Evolutionary conservation across 1,140 invertebrate genomes (phyloP).

Genomic region (Tribolium castaneum): DNA sequence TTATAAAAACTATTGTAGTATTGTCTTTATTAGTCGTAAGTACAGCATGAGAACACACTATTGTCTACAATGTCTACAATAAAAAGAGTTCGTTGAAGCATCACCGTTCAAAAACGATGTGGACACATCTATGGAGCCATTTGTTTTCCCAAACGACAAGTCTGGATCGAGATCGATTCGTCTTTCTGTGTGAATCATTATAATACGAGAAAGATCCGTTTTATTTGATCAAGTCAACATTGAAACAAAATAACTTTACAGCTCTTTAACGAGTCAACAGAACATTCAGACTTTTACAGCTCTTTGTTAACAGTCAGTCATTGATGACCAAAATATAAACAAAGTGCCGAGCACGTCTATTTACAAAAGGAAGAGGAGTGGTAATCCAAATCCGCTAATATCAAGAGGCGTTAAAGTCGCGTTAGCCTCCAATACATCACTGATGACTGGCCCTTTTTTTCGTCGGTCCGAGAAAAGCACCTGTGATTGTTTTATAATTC

Average conservation of each 20-base stretch:
- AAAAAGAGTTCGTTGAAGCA: neutral
- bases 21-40: neutral
- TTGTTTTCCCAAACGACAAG: neutral
- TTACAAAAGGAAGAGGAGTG: constrained; percentile 21
- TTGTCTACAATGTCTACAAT: neutral
- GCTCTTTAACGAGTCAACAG: constrained; percentile 6
- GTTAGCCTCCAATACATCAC: neutral
- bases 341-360: constrained; percentile 2
- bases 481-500: constrained; percentile 55
- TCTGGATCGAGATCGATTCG: neutral
- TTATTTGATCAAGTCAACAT: neutral
- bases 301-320: constrained; percentile 2
- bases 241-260: constrained; percentile 7
- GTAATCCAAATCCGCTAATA: neutral
- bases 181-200: neutral
- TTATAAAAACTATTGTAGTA: neutral
- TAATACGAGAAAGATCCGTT: neutral
- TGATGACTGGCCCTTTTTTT: neutral
- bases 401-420: neutral
- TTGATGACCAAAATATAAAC: constrained; percentile 21
- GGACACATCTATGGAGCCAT: neutral
- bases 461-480: neutral
- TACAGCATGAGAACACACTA: neutral
- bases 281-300: neutral
- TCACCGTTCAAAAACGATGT: neutral